Evolutionary conservation across 2,113 vertebrate genomes (phyloP).

Genomic region (Alethe diademata): DNA sequence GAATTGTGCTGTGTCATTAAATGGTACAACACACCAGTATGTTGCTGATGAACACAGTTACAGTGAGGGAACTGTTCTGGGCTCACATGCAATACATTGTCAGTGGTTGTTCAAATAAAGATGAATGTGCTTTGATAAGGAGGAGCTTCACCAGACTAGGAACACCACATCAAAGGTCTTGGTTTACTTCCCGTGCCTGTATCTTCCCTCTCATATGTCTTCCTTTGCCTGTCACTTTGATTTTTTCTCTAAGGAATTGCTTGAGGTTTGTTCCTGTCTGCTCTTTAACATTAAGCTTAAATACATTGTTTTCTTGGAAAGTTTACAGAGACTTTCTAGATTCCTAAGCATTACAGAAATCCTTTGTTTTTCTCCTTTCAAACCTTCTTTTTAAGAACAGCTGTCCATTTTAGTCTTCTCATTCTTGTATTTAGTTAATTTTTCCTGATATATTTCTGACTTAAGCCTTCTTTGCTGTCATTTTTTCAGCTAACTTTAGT

Average conservation of each 20-base stretch:
- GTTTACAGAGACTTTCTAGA: neutral
- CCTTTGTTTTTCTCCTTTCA: neutral
- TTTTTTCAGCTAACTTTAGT: neutral
- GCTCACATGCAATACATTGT: neutral
- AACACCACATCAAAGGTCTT: neutral
- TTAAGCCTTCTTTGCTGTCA: neutral
- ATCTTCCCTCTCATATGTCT: neutral
- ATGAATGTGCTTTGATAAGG: neutral
- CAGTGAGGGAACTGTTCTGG: neutral
- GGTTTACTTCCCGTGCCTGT: neutral
- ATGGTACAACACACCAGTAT: neutral
- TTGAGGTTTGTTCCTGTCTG: neutral
- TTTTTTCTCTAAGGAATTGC: neutral
- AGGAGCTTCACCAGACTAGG: neutral
- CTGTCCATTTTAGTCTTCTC: neutral
- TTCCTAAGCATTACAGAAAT: neutral
- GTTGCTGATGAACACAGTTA: neutral
- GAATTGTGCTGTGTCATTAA: neutral
- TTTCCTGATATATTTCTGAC: neutral
- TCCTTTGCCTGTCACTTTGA: neutral
- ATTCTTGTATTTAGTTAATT: neutral
- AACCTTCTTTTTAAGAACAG: neutral
- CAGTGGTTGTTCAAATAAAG: neutral
- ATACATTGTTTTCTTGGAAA: neutral
- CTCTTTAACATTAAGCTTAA: neutral